phyloP scores from a whole-genome alignment of 2,888 invertebrate species.

The Sphaeridia pumilis region DNA sequence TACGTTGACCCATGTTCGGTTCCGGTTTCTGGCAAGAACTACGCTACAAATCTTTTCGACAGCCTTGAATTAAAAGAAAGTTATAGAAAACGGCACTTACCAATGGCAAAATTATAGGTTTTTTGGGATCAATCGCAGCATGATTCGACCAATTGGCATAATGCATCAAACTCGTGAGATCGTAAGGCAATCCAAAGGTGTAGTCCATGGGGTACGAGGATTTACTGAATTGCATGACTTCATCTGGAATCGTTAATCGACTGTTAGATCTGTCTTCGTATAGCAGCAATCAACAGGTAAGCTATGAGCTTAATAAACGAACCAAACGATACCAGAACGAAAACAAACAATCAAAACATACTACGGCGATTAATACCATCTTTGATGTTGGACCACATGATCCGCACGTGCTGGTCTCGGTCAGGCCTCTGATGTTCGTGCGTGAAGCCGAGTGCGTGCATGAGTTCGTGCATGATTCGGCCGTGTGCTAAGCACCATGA shows the following conservation, averaged over 20 bases:
- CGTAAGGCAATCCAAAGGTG: slow-evolving; percentile 20
- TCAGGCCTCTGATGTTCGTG: slow-evolving; percentile 36
- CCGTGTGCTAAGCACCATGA: slow-evolving; percentile 23
- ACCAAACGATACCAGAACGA: no score
- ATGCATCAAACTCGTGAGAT: slow-evolving; percentile 28
- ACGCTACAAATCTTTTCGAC: no score
- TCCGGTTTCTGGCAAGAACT: background rate
- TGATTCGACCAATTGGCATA: slow-evolving; percentile 18
- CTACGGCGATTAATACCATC: no score
- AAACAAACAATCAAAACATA: no score
- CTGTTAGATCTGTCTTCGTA: no score
- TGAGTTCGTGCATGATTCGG: slow-evolving; percentile 32
- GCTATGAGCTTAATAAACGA: no score
- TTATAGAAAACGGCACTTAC: slow-evolving; percentile 10
- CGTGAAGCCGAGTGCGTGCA: slow-evolving; percentile 33
- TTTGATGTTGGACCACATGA: slow-evolving; percentile 31
- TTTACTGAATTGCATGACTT: slow-evolving; percentile 11
- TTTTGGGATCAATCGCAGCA: slow-evolving; percentile 17
- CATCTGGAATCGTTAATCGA: slow-evolving; percentile 6
- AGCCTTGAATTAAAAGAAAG: background rate
- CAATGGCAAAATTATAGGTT: slow-evolving; percentile 19
- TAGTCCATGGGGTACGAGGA: slow-evolving; percentile 8
- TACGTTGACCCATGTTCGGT: slow-evolving; percentile 16
- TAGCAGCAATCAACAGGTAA: no score
- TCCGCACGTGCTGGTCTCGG: slow-evolving; percentile 29